phyloP scores from a whole-genome alignment of 2,888 invertebrate species.

The Mythimna albipuncta region DNA sequence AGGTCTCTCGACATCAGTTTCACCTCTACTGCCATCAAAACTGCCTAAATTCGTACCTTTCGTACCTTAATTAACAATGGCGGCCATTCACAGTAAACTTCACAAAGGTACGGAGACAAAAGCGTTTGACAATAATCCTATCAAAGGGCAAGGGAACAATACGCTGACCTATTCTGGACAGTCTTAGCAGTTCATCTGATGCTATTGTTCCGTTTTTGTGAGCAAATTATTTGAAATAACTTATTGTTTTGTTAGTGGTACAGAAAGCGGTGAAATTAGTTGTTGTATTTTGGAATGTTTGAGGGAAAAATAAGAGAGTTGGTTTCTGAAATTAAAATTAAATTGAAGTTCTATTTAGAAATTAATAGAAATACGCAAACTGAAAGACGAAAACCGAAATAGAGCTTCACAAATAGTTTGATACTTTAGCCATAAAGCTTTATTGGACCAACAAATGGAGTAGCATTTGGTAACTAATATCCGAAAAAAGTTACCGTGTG shows the following conservation, averaged over 20 bases:
- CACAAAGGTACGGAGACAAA: constrained; percentile 66
- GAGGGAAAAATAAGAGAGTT: background rate
- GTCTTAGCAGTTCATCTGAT: constrained; percentile 50
- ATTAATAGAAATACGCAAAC: background rate
- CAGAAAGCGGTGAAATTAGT: background rate
- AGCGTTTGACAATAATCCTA: constrained; percentile 65
- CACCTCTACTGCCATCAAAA: constrained; percentile 45
- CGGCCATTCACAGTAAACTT: constrained; percentile 51
- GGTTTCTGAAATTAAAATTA: background rate
- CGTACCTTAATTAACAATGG: constrained; percentile 59
- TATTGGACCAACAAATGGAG: background rate
- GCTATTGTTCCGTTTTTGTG: constrained; percentile 52
- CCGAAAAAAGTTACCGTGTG: background rate
- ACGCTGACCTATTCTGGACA: constrained; percentile 59
- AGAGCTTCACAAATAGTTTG: too few relatives aligned
- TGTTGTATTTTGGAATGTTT: background rate
- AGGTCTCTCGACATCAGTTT: constrained; percentile 23
- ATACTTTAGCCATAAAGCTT: background rate
- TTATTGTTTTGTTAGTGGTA: constrained; percentile 25
- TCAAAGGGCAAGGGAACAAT: constrained; percentile 66
- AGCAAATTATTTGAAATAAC: constrained; percentile 38
- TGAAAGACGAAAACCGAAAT: background rate
- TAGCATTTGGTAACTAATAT: background rate
- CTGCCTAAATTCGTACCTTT: constrained; percentile 48
- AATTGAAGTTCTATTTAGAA: background rate